Evolutionary conservation across 1,140 invertebrate genomes (phyloP), one percentile per base, ranked within the genome.

Genomic region (Zophobas morio): DNA sequence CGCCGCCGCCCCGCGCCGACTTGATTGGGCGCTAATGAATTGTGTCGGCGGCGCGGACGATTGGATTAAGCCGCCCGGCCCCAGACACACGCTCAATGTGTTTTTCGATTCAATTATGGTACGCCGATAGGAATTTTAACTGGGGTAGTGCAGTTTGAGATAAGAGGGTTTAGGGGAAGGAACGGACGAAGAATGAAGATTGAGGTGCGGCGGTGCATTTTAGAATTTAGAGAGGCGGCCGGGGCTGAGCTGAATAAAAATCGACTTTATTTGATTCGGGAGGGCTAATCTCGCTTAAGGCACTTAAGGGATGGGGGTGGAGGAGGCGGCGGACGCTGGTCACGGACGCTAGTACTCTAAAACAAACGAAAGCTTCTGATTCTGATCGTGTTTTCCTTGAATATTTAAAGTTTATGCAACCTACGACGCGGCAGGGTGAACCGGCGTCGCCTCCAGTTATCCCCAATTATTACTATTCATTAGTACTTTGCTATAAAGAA

Each of bases 1-100:
- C 20, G 20, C 20, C 20, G 20, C 20, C 20, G 20, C 20, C 20
- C 20, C 20, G 20, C 20, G 20, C 20, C 20, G 20, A 83, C 82
- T 82, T 82, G 82, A 83, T 83, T 83, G 82, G 82, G 76, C 78
- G 76, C 73, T 82, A 82, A 82, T 82, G 80, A 82, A 82, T 81
- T 81, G 81, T 81, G 77, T 82, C 78, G 80, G 79, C 77, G 66
- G 80, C 47, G 70, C 80, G 79, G 74, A 82, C 81, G 81, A 82
- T 82, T 80, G 81, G 81, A 82, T 82, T 82, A 82, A 82, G 81
- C 70, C 79, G 39, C 46, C 49, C 75, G 71, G 71, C 75, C 77
- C 75, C 75, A 77, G 63, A 71, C 37, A 77, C 56, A 73, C 80
- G 56, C 77, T 80, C 79, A 78, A 80, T 80, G 79, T 80, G 79